These are phyloP conservation scores for Pogonocherus hispidulus DNA, from an alignment of 2,888 invertebrate species.

Conservation along the genomic window DNA sequence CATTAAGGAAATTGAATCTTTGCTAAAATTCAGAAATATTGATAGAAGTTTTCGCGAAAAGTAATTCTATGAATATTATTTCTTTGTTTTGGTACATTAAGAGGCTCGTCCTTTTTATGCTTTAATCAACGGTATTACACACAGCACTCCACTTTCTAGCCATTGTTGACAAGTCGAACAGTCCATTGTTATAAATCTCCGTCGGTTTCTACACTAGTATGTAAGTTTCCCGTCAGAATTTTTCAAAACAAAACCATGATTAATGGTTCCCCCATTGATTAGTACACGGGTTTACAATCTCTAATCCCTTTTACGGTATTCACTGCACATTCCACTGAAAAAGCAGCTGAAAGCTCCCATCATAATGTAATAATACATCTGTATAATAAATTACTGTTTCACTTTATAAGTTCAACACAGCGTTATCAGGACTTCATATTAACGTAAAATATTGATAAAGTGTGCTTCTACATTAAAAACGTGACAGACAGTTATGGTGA, in stretches of 20 bases:
- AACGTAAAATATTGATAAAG: neutral
- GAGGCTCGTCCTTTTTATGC: too few species aligned
- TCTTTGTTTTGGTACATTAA: too few species aligned
- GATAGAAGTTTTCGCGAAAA: too few species aligned
- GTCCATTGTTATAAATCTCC: too few species aligned
- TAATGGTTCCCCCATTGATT: constrained; percentile 9
- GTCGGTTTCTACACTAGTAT: neutral
- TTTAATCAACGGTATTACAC: too few species aligned
- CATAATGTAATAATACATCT: neutral
- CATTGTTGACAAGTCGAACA: too few species aligned
- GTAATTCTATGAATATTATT: too few species aligned
- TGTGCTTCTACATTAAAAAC: neutral
- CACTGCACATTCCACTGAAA: neutral
- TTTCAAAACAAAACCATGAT: constrained; percentile 13
- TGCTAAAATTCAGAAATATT: too few species aligned
- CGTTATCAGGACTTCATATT: neutral
- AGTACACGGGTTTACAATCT: constrained; percentile 6
- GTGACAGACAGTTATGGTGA: neutral
- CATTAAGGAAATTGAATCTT: too few species aligned
- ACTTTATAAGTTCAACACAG: neutral
- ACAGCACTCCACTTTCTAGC: too few species aligned
- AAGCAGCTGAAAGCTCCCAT: constrained; percentile 6
- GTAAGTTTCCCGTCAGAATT: neutral
- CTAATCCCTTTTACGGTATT: constrained; percentile 14
- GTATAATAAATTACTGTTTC: constrained; percentile 13